Base-by-base conservation (phyloP, 2,113 vertebrate species). In the Podarcis muralis region DNA sequence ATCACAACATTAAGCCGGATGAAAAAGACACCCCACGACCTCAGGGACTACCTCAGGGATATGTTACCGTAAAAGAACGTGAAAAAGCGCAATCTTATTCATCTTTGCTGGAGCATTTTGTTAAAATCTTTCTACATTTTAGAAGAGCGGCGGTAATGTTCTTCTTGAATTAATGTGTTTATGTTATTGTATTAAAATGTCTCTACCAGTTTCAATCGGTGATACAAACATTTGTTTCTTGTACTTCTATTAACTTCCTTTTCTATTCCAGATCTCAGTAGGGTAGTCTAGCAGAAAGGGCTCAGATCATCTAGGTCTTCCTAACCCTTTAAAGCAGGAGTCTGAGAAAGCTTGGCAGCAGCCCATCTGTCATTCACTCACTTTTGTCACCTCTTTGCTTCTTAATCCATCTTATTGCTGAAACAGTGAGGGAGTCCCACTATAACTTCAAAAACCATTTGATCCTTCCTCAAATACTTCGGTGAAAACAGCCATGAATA, bases 61-160 rank as follows among this genome's bases (percentile, higher is more conserved):
- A 84, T 71, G 82, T 1, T 40, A 80, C 62, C 2, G 0, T 53
- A 2, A 89, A 76, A 81, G 82, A 95, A 30, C 6, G 18, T 4
- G 83, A 40, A 57, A 30, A 4, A 72, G n/a, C 90, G 75, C 20
- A 22, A 7, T 81, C 92, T 53, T 88, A 83, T 90, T 6, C 76
- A 5, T 40, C 88, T 82, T 86, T 97, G 72, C 35, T 97, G 91
- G 96, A 98, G 3, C 97, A 97, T 85, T 95, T 99, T 86, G 91
- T 90, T 89, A 98, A 97, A 91, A 96, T 96, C 8, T 97, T 98
- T 91, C 65, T 97, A 66, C 93, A 98, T 94, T 96, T 98, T 89
- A 97, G 94, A 92, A 98, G 97, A 96, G 98, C 98, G 59, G 97
- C 97, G 97, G 99, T 99, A 97, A 96, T 75, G 25, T 74, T 74